A percentile compares a stretch with the other conserved stretches of the same genome.
Conservation (phyloP, 2,113 vertebrate genomes). For the Brachyhypopomus gauderio region DNA sequence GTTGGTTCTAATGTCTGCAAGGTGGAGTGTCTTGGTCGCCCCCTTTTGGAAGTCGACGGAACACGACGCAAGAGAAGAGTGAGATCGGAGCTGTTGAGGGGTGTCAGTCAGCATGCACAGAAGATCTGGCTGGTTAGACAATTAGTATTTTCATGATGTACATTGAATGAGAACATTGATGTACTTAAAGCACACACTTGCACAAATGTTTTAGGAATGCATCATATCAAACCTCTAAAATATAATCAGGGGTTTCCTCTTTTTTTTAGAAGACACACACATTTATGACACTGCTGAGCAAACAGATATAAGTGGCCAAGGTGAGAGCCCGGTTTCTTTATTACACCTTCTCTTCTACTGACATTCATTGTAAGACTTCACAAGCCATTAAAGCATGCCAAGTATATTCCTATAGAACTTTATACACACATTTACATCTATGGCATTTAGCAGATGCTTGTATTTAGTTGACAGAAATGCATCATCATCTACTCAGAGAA, state of each 20-base stretch:
- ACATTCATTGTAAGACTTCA: no score
- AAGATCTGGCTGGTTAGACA: background rate
- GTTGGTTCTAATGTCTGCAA: background rate
- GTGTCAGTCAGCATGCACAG: background rate
- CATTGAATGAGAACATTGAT: background rate
- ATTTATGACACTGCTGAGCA: background rate
- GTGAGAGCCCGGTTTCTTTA: no score
- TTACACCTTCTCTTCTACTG: no score
- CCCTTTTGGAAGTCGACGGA: slow-evolving; percentile 8
- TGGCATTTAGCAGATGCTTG: no score
- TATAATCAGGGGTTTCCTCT: background rate
- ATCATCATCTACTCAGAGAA: no score
- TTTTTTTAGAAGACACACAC: slow-evolving; percentile 16
- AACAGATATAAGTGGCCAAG: background rate
- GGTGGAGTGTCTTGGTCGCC: background rate
- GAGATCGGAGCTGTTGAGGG: slow-evolving; percentile 6
- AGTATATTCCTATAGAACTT: no score
- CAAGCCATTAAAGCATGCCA: no score
- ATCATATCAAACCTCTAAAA: no score
- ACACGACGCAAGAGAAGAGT: background rate
- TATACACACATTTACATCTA: no score
- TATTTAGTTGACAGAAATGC: no score
- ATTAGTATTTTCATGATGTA: background rate
- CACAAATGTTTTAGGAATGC: background rate
- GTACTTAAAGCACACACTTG: no score